These are phyloP conservation scores for Brachypterus glaber DNA, from an alignment of 2,888 invertebrate species.

Conservation along the genomic window DNA sequence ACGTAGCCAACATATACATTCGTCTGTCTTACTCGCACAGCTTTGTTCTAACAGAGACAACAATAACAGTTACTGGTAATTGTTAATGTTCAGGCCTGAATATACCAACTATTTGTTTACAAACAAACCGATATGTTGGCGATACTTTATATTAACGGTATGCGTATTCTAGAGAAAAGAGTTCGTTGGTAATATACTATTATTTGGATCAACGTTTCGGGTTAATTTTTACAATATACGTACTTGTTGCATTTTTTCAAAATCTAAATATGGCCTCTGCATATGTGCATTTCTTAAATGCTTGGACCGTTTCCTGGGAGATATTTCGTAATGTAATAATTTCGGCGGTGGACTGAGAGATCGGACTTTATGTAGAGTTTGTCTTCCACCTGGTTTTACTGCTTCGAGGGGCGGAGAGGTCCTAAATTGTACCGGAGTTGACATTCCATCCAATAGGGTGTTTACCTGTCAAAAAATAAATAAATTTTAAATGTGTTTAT, in stretches of 20 bases:
- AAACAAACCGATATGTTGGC: too few relatives aligned
- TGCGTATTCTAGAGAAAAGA: too few relatives aligned
- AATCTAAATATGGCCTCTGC: slow-evolving; percentile 84
- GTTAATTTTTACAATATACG: slow-evolving; percentile 29
- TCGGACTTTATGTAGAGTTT: slow-evolving; percentile 37
- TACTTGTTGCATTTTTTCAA: slow-evolving; percentile 96
- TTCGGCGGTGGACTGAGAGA: slow-evolving; percentile 43
- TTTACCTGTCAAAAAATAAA: slow-evolving; percentile 42
- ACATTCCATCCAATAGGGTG: slow-evolving; percentile 54
- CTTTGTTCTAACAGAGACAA: too few relatives aligned
- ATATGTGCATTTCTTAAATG: slow-evolving; percentile 53
- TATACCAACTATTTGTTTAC: too few relatives aligned
- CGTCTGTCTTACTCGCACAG: too few relatives aligned
- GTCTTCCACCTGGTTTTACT: slow-evolving; percentile 56
- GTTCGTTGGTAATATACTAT: too few relatives aligned
- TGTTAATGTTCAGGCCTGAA: too few relatives aligned
- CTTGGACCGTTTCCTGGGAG: slow-evolving; percentile 52
- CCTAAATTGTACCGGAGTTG: slow-evolving; percentile 81
- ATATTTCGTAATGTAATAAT: slow-evolving; percentile 49
- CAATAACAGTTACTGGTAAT: too few relatives aligned
- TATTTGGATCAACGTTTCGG: too few relatives aligned
- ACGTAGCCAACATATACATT: too few relatives aligned
- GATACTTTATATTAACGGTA: too few relatives aligned
- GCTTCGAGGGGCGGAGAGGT: slow-evolving; percentile 86
- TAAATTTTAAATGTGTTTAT: too few relatives aligned